Evolutionary conservation across 2,113 vertebrate genomes (phyloP).

Genomic region (Austrofundulus limnaeus): DNA sequence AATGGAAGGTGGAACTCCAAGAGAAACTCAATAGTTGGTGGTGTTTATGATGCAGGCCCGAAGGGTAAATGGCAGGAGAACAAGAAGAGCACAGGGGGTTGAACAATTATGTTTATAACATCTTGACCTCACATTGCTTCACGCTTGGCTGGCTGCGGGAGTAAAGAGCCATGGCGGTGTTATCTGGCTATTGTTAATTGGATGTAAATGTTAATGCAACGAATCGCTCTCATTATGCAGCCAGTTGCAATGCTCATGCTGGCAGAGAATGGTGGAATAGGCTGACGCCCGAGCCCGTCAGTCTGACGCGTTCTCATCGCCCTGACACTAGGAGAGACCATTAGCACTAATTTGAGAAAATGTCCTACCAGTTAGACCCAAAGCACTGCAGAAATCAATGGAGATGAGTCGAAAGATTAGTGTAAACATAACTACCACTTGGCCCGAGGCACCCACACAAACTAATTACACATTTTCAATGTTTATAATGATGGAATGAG

Average conservation of each 20-base stretch:
- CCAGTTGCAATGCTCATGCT: conserved; percentile 45
- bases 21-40: conserved; percentile 33
- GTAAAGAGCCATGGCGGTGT: conserved; percentile 21
- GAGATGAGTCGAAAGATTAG: conserved; percentile 55
- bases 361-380: conserved; percentile 74
- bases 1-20: conserved; percentile 64
- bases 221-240: conserved; percentile 67
- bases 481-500: conserved; percentile 73
- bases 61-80: conserved; percentile 54
- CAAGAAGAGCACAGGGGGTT: conserved; percentile 50
- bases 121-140: conserved; percentile 47
- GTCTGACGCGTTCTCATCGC: conserved; percentile 58
- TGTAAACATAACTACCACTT: conserved; percentile 59
- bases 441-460: conserved; percentile 57
- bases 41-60: conserved; percentile 33
- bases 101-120: conserved; percentile 60
- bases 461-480: conserved; percentile 77
- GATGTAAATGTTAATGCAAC: conserved; percentile 73
- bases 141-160: conserved; percentile 46
- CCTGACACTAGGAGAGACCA: conserved; percentile 71
- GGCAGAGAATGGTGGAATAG: conserved; percentile 57
- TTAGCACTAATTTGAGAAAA: conserved; percentile 74
- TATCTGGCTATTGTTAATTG: conserved; percentile 70
- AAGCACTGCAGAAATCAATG: conserved; percentile 60
- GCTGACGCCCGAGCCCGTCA: conserved; percentile 62